phyloP scores from a whole-genome alignment of 2,113 vertebrate genomes.

The Artemisiospiza belli region DNA sequence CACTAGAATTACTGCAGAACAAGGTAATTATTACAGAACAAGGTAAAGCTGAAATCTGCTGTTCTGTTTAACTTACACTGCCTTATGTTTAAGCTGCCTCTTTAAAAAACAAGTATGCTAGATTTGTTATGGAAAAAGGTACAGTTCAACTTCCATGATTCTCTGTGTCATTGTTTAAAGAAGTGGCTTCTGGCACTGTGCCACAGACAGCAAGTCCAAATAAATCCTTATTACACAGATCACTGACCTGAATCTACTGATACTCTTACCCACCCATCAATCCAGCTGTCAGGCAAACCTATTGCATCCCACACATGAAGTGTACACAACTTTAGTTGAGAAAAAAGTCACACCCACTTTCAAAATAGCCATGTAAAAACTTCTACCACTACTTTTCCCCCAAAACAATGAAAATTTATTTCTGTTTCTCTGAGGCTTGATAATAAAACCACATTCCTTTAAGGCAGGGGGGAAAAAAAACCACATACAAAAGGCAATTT shows the following conservation, averaged over 20 bases:
- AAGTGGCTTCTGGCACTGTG: background rate
- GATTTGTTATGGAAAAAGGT: background rate
- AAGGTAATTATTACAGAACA: background rate
- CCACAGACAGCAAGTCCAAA: background rate
- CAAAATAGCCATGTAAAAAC: background rate
- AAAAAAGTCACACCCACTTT: background rate
- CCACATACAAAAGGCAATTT: background rate
- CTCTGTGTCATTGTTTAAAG: background rate
- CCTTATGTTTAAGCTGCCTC: background rate
- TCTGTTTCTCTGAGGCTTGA: background rate
- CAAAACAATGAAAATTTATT: background rate
- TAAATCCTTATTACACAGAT: conserved; percentile 43
- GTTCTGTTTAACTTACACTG: background rate
- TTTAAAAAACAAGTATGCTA: background rate
- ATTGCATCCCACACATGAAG: background rate
- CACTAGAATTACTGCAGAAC: background rate
- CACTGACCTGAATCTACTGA: conserved; percentile 42
- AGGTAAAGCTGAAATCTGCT: background rate
- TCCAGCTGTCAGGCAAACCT: background rate
- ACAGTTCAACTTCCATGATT: background rate
- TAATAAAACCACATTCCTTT: background rate
- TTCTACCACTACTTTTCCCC: background rate
- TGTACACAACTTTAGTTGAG: background rate
- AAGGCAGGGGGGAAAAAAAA: background rate
- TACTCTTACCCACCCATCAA: conserved; percentile 2